Conservation (phyloP, 2,113 vertebrate genomes). For the Meleagris gallopavo region DNA sequence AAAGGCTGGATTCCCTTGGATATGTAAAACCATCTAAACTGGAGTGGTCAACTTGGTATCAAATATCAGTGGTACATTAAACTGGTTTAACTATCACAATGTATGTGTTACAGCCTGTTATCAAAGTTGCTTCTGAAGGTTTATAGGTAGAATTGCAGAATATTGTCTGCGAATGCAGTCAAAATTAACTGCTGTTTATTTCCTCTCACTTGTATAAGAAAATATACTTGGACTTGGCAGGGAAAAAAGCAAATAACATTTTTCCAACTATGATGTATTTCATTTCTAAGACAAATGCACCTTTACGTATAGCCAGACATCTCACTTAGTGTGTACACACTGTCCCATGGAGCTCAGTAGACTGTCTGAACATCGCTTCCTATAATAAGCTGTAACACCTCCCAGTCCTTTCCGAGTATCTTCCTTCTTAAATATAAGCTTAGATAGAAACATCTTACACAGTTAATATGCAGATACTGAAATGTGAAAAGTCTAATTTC, state of each 20-base stretch:
- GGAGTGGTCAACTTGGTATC: conserved; percentile 61
- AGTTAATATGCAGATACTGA: not conserved
- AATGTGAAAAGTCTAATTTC: not conserved
- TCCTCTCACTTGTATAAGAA: not conserved
- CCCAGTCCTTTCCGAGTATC: not conserved
- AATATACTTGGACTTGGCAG: not conserved
- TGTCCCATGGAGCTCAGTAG: not conserved
- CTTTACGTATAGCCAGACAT: not conserved
- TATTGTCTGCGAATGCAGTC: not conserved
- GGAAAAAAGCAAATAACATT: not conserved
- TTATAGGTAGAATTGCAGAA: not conserved
- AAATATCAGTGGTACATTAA: conserved; percentile 55
- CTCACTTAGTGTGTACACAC: not conserved
- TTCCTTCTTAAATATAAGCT: not conserved
- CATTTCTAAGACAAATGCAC: not conserved
- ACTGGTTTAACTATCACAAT: conserved; percentile 52
- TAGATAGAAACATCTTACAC: not conserved
- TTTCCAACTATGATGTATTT: not conserved
- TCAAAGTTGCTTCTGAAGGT: not conserved
- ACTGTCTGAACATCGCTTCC: not conserved
- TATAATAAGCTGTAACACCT: not conserved
- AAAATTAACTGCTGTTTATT: not conserved
- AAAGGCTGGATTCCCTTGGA: conserved; percentile 64
- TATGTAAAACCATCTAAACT: conserved; percentile 69
- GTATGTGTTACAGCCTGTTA: not conserved